phyloP scores from a whole-genome alignment of 2,888 invertebrate species.

The Sphaerophoria taeniata region DNA sequence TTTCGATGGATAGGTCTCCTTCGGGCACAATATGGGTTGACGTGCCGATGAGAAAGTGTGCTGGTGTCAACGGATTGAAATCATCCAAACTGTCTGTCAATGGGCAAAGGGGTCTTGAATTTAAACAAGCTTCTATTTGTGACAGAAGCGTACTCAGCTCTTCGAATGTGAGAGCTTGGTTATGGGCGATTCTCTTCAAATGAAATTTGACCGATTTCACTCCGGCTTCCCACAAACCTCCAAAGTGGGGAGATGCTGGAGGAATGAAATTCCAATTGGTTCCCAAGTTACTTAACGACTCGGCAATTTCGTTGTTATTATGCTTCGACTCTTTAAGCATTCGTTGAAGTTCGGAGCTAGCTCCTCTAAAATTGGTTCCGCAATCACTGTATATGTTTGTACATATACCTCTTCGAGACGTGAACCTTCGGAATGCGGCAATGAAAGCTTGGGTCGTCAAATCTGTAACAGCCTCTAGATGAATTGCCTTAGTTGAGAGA shows the following conservation, averaged over 20 bases:
- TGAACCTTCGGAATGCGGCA: slow-evolving; percentile 24
- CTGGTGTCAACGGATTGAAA: no score
- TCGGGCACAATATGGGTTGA: background rate
- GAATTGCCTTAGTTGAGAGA: slow-evolving; percentile 69
- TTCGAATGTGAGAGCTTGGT: background rate
- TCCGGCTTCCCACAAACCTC: no score
- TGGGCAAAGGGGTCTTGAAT: background rate
- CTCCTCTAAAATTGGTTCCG: slow-evolving; percentile 2
- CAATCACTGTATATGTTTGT: slow-evolving; percentile 9
- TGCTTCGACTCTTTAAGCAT: background rate
- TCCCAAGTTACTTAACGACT: background rate
- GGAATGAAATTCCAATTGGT: background rate
- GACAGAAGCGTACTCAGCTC: background rate
- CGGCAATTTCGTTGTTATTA: background rate
- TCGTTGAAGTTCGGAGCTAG: slow-evolving; percentile 6
- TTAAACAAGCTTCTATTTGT: background rate
- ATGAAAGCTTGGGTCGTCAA: slow-evolving; percentile 16
- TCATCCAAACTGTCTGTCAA: background rate
- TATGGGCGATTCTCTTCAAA: background rate
- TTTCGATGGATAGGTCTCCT: background rate
- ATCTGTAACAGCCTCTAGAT: slow-evolving; percentile 56
- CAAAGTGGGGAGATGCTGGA: no score
- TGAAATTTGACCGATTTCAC: background rate
- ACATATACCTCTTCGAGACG: slow-evolving; percentile 19
- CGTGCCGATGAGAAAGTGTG: background rate